These are phyloP conservation scores for Falco cherrug DNA, from an alignment of 2,797 vertebrate species.

Conservation along the genomic window DNA sequence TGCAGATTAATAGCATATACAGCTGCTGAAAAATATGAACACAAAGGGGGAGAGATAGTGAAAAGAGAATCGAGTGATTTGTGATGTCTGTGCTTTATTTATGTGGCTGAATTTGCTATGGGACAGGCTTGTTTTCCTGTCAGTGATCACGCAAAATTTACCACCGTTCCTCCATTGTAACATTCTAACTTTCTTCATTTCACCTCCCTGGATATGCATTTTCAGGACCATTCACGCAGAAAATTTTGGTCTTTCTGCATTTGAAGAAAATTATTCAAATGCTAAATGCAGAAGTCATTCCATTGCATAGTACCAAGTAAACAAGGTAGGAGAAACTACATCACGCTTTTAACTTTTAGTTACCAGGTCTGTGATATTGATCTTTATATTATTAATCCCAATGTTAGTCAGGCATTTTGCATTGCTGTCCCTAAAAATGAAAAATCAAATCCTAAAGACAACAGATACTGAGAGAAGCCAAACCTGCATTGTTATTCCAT, in stretches of 20 bases:
- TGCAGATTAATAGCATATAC: constrained; percentile 28
- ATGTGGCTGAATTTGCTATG: neutral
- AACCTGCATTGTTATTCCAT: neutral
- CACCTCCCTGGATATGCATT: neutral
- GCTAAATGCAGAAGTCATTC: neutral
- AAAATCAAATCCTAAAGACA: neutral
- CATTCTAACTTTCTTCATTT: neutral
- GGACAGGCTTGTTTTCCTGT: neutral
- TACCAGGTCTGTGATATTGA: neutral
- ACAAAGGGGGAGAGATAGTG: neutral
- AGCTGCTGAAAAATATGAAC: neutral
- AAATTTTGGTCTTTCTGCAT: neutral
- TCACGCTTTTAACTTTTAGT: neutral
- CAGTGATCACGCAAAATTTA: neutral
- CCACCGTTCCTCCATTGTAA: neutral
- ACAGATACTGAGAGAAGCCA: neutral
- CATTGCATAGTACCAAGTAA: neutral
- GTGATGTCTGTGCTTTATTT: neutral
- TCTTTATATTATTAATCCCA: neutral
- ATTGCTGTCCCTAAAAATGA: neutral
- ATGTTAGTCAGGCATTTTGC: neutral
- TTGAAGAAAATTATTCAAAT: neutral
- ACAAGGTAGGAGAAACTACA: neutral
- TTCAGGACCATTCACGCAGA: neutral
- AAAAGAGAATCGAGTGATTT: neutral